Base-by-base conservation (phyloP, 1,140 invertebrate species). In the Brachionus asplanchnoidis region DNA sequence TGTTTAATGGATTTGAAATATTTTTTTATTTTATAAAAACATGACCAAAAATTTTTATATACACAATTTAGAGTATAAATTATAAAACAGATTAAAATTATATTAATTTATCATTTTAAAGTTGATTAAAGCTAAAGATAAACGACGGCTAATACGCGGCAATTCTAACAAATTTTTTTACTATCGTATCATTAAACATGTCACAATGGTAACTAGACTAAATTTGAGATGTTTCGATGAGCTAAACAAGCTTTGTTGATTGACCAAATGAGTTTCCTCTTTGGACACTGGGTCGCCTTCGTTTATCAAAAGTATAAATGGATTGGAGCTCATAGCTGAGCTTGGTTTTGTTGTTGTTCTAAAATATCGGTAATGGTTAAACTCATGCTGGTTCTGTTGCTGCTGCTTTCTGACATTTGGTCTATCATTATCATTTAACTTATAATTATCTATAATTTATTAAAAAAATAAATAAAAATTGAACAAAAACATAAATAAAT, bases 391-490 rank as follows among this genome's bases (percentile, higher is more conserved):
- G 3, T 56, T 7, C 7, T 56, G 50, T 17, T 60, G 53, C 17
- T 23, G 53, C 53, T 60, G 20, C 20, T 60, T 60, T 60, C 9
- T 60, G 53, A 20, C n/a, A 60, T 60, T 60, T 23, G 20, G n/a
- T 20, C n/a, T 20, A 17, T 60, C 53, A 9, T 60, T 60, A 20
- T 60, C 53, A 60, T 60, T 60, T 20, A 60, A 20, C 53, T 8
- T 60, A 60, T 60, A 60, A 60, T 60, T 60, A 60, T 60, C 53
- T 60, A 20, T 20, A 60, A 60, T 60, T 23, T 20, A 9, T 8
- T 60, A 60, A 60, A 60, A 60, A 60, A 60, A 60, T 60, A 60
- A 60, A 60, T 60, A 60, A 60, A 60, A 60, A 60, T 60, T 60
- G n/a, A 60, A 60, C 9, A 20, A 17, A 5, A 60, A 60, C 7